A percentile compares a stretch with the other conserved stretches of the same genome.
Evolutionary conservation across 2,888 invertebrate genomes (phyloP).

Genomic region (Oligia fasciuncula): DNA sequence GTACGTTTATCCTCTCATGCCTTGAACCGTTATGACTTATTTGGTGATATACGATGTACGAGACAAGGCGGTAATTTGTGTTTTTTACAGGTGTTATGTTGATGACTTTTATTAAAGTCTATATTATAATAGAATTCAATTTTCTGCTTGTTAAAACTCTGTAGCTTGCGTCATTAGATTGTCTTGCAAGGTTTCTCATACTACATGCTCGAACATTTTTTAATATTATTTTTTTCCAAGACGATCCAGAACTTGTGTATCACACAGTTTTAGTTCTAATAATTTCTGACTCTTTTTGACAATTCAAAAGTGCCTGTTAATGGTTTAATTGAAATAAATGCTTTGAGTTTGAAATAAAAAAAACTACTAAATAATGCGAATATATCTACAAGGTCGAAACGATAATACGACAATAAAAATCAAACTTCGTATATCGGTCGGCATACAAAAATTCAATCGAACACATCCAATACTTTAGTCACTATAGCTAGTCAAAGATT

Average conservation of each 20-base stretch:
- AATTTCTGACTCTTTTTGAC: no score
- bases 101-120: constrained; percentile 14
- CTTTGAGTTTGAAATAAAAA: no score
- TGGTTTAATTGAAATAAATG: no score
- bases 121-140: neutral
- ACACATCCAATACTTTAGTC: no score
- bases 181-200: neutral
- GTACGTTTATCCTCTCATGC: constrained; percentile 47
- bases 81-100: constrained; percentile 18
- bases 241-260: neutral
- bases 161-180: neutral
- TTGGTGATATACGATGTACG: constrained; percentile 43
- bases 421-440: neutral
- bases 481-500: neutral
- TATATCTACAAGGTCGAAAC: no score
- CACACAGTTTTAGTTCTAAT: neutral
- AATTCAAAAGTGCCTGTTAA: no score
- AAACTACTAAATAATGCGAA: no score
- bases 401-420: neutral
- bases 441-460: no score
- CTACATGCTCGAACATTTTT: neutral
- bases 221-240: neutral
- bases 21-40: constrained; percentile 63
- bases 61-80: constrained; percentile 18
- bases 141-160: neutral